Evolutionary conservation across 35 echinoderm and acorn worm genomes (phyloP), one percentile per base, ranked within the genome.

Genomic region (Amphiura filiformis): DNA sequence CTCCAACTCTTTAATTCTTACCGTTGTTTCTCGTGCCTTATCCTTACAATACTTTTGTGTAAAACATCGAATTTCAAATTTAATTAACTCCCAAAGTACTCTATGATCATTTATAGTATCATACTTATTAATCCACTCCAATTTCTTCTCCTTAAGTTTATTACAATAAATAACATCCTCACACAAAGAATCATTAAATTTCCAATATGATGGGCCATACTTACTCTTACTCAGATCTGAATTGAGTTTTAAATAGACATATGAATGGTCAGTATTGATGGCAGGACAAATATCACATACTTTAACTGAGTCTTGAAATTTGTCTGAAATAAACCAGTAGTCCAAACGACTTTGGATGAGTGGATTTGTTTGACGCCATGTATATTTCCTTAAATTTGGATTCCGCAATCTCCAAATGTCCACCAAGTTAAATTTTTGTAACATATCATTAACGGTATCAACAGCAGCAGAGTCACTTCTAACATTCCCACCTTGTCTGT

Each of bases 381-480:
- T 81, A 38, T 37, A 81, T 81, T 32, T 35, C 13, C 36, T 33
- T 22, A 81, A 20, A 5, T 35, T 38, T 14, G 79, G 79, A 38
- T 81, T 81, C 23, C 37, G 36, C 34, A 81, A 14, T 37, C 79
- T 31, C 79, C 79, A 81, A 22, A 81, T 18, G 38, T 81, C 79
- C 7, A 81, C 79, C 23, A 81, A 37, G 28, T 39, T 38, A 4
- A 81, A 81, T 36, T 37, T 38, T 23, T 81, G 23, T 23, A 33
- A 38, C 14, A 39, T 38, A 37, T 81, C 33, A 0, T 26, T 23
- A 18, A 81, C 79, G 23, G 33, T 81, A 39, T 81, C 38, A 37
- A 33, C 38, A 81, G 79, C 33, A 5, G 23, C 34, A 5, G 37
- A 38, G 32, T 81, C 38, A 37, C 38, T 81, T 0, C 23, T 39